These are phyloP conservation scores for Bathynomus jamesi DNA, from an alignment of 1,140 invertebrate genomes.

Conservation along the genomic window DNA sequence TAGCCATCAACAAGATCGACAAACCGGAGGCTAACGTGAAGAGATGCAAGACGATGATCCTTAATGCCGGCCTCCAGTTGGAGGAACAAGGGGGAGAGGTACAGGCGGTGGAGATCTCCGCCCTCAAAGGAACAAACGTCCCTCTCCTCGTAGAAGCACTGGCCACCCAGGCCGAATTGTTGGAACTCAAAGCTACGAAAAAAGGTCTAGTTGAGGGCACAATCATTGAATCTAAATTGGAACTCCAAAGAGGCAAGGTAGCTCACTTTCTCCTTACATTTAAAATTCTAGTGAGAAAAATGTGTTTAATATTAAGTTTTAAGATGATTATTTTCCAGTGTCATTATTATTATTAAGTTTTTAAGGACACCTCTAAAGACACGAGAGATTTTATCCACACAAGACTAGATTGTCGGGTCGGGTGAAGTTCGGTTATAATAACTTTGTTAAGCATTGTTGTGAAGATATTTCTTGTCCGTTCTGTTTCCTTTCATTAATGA, in stretches of 20 bases:
- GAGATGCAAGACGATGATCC: slow-evolving; percentile 56
- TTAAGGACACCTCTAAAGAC: background rate
- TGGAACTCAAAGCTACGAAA: slow-evolving; percentile 72
- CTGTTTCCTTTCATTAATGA: too few species aligned
- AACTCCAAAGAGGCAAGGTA: slow-evolving; percentile 55
- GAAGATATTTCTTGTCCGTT: too few species aligned
- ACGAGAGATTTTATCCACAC: background rate
- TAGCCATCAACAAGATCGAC: slow-evolving; percentile 99
- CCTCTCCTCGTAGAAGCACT: slow-evolving; percentile 74
- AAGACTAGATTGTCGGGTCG: too few species aligned
- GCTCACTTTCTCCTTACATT: too few species aligned
- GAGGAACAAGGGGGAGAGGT: slow-evolving; percentile 88
- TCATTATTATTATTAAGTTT: slow-evolving; percentile 4
- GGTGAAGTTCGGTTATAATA: too few species aligned
- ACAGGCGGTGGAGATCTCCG: slow-evolving; percentile 85
- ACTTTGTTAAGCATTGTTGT: too few species aligned
- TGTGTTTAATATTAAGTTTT: too few species aligned
- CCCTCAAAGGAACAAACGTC: slow-evolving; percentile 74
- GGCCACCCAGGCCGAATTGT: slow-evolving; percentile 69
- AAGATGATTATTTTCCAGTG: too few species aligned
- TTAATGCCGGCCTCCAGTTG: slow-evolving; percentile 66
- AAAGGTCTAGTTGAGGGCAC: slow-evolving; percentile 77
- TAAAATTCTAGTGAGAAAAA: too few species aligned
- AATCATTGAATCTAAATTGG: slow-evolving; percentile 75
- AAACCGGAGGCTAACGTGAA: slow-evolving; percentile 78